Evolutionary conservation across 1,140 invertebrate genomes (phyloP).

Genomic region (Centruroides vittatus): DNA sequence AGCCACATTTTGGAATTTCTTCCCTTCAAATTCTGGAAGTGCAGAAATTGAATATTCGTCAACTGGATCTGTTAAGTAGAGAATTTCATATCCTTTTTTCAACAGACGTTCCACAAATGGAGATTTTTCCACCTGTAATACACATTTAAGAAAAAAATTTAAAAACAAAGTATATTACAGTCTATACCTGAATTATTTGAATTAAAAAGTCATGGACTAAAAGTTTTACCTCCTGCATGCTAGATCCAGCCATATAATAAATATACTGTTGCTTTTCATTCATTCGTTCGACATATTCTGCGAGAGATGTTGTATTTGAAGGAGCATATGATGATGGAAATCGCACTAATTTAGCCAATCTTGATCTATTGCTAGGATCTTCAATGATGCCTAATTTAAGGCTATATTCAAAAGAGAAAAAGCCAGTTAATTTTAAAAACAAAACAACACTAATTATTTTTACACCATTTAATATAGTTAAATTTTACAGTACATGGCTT

Average conservation of each 20-base stretch:
- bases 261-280: constrained; percentile 93
- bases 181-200: too few species aligned
- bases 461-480: too few species aligned
- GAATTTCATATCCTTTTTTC: constrained; percentile 89
- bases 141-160: background rate
- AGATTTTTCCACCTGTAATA: constrained; percentile 55
- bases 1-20: constrained; percentile 99
- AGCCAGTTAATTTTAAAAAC: too few species aligned
- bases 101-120: constrained; percentile 91
- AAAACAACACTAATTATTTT: too few species aligned
- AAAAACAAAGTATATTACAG: too few species aligned
- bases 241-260: constrained; percentile 89
- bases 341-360: constrained; percentile 83
- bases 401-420: constrained; percentile 29
- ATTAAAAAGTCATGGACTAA: background rate
- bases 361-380: constrained; percentile 87
- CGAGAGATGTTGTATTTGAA: constrained; percentile 52
- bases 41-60: constrained; percentile 96
- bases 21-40: constrained; percentile 96
- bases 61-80: constrained; percentile 90
- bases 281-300: constrained; percentile 90
- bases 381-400: constrained; percentile 96
- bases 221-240: constrained; percentile 50
- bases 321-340: constrained; percentile 67
- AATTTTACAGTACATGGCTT: too few species aligned